Evolutionary conservation across 2,113 vertebrate genomes (phyloP), one percentile per base, ranked within the genome.

Genomic region (Notothenia rossii): DNA sequence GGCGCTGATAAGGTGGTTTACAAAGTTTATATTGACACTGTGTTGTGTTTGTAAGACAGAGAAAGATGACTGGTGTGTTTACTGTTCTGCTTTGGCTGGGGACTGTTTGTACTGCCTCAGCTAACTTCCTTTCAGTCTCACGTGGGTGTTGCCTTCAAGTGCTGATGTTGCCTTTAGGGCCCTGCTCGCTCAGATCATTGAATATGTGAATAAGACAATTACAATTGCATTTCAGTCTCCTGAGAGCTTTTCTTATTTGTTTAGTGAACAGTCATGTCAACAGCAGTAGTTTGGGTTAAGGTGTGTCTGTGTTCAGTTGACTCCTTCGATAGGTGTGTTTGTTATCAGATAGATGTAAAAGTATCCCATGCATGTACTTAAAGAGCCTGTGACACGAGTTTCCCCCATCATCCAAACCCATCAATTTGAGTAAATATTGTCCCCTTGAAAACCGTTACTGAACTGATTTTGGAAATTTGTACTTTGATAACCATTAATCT

Each of bases 141-240:
- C 15, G 29, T 36, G 59, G 20, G 55, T 60, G 58, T 36, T 36
- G 58, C 58, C 14, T 60, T 40, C 58, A 60, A 15, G 58, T 8
- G 49, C 48, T 61, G 50, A 61, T 66, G 54, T 49, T 84, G 10
- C 49, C n/a, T 72, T 66, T 62, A 46, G 40, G 36, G 66, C 69
- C 48, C 36, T 29, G 20, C 73, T 68, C 13, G 9, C 2, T 69
- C 14, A 49, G 0, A 13, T 46, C 48, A 12, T 50, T 60, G 4
- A 36, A 1, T 68, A 8, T 20, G 2, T 64, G 7, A 17, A 18
- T 14, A 10, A 29, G 11, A 29, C 15, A 2, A 10, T 13, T 6
- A 8, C 36, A 45, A 14, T 7, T n/a, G 3, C 29, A 8, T 40
- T 40, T 20, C 17, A n/a, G 54, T 33, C 3, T 33, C 7, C 43